Evolutionary conservation across 2,888 invertebrate genomes (phyloP), one percentile per base, ranked within the genome.

Genomic region (Macropis europaea): DNA sequence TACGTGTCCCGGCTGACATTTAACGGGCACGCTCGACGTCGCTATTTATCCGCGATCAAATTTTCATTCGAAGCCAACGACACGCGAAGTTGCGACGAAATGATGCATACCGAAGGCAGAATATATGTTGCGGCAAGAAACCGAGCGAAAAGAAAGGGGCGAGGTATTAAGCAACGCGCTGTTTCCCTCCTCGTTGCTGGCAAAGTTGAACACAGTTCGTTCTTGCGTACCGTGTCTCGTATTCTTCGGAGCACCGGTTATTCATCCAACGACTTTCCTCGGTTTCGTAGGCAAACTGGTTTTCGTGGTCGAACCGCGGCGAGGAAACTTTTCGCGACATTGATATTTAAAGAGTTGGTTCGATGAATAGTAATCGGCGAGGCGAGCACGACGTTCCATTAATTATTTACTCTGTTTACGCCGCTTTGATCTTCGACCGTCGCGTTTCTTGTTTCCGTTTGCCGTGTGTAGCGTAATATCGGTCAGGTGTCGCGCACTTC

Each of bases 11-110:
- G 11, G 22, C 15, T 32, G 56, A 66, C 57, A 19, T 66, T 48
- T 38, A 28, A 3, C 32, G 17, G 1, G n/a, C 30, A 43, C 47
- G 34, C n/a, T 11, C 15, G n/a, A n/a, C 42, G 48, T 22, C 36
- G 15, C 24, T 30, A 38, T 62, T 67, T 53, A 59, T 36, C 24
- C 47, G 13, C 67, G 43, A 48, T 30, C 53, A 50, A 45, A 36
- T 53, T 28, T 50, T 30, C 17, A 19, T 22, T 17, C 32, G 15
- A 22, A 43, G 28, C 38, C 15, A 4, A 4, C 34, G 32, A 26
- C n/a, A 24, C 42, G 57, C 19, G 13, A 28, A 17, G 43, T n/a
- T 19, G 22, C 42, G 28, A 34, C 4, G 53, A 57, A 45, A 60
- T 24, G 61, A 61, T 48, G 52, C 36, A 52, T 36, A 42, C 38